phyloP scores from a whole-genome alignment of 2,888 invertebrate genomes.

The Nemurella pictetii region DNA sequence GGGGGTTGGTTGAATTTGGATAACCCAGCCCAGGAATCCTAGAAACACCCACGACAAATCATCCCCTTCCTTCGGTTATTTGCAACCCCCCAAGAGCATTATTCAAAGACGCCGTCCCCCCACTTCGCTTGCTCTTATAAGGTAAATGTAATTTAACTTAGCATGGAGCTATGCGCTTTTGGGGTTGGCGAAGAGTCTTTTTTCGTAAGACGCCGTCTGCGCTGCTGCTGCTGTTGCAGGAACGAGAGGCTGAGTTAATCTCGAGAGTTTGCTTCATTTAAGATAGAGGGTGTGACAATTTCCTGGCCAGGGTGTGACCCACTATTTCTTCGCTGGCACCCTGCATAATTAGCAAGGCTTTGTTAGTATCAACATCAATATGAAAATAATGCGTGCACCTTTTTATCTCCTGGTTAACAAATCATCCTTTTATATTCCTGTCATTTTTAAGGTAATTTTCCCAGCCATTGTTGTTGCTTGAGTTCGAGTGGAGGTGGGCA shows the following conservation, averaged over 20 bases:
- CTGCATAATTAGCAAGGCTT: not conserved
- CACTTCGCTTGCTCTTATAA: conserved; percentile 15
- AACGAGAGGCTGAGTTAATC: not conserved
- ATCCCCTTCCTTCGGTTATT: conserved; percentile 24
- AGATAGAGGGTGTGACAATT: not conserved
- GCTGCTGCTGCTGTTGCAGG: not conserved
- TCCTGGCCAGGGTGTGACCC: not conserved
- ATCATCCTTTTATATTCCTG: too few species aligned
- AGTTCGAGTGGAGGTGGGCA: too few species aligned
- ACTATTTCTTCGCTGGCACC: not conserved
- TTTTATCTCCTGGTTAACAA: too few species aligned
- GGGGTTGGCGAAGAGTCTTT: not conserved
- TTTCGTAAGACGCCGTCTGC: not conserved
- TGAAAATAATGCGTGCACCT: too few species aligned
- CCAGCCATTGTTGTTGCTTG: too few species aligned
- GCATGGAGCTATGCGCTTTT: not conserved
- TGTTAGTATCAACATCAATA: too few species aligned
- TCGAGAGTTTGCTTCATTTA: not conserved
- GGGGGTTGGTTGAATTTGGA: not conserved
- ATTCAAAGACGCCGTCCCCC: conserved; percentile 28
- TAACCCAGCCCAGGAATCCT: conserved; percentile 3
- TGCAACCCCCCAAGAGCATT: conserved; percentile 23
- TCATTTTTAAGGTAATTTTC: too few species aligned
- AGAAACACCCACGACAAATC: conserved; percentile 32
- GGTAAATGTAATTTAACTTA: conserved; percentile 31